Base-by-base conservation (phyloP, 23 tunicate genomes). In the Botrylloides violaceus region DNA sequence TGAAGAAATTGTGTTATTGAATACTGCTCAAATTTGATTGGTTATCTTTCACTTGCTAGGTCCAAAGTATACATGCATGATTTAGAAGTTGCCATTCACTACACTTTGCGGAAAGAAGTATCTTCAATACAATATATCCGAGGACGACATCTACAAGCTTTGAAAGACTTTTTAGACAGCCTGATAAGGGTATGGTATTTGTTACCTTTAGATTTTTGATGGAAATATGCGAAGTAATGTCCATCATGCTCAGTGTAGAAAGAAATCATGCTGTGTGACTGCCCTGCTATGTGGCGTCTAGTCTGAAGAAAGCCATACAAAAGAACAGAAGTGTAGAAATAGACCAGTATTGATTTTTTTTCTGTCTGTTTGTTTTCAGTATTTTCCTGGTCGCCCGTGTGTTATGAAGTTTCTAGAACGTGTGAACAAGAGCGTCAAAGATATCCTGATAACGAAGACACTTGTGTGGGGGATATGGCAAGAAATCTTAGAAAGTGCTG, bases 21-120 rank as follows among this genome's bases (percentile, higher is more conserved):
- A n/a, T n/a, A n/a, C n/a, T n/a, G n/a, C n/a, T n/a, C n/a, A n/a
- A n/a, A n/a, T n/a, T n/a, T n/a, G n/a, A n/a, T 12, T 47, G 12
- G 18, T 47, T 47, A 21, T 60, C 26, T 15, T 64, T 31, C 9
- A 31, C 9, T 27, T 64, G 32, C 36, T 39, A 68, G 74, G 32
- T 68, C 74, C 12, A 68, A 68, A 26, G 58, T 68, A 19, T 68
- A 68, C 74, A 68, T 68, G 74, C 74, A 68, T 43, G 74, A 68
- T 26, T 43, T 68, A 1, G 74, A 68, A 37, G 74, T 68, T 9
- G 74, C 74, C 26, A 39, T 68, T 22, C 74, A 68, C 37, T 68
- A 68, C 30, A 36, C 58, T 0, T 35, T 68, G 47, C 24, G 74
- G 12, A 68, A 68, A 68, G 74, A 68, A 22, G 28, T 68, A 18